Percentiles rank a stretch among this genome's conserved stretches.
These are phyloP conservation scores for Homarus gammarus DNA, from an alignment of 2,888 invertebrate species.

Conservation along the genomic window DNA sequence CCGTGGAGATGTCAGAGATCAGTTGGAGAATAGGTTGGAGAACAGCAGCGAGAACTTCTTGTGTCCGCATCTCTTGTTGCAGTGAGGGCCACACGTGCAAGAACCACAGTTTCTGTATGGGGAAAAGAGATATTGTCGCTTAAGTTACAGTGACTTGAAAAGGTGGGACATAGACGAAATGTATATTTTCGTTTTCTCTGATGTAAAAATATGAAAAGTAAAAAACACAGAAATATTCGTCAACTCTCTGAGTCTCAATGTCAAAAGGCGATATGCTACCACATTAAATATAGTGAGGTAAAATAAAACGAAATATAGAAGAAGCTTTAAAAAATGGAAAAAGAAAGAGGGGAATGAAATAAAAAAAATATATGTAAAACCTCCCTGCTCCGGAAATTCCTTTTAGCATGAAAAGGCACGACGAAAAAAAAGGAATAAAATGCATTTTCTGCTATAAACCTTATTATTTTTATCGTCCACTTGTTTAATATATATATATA, in stretches of 20 bases:
- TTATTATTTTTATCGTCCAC: not conserved
- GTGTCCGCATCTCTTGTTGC: constrained; percentile 89
- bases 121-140: not conserved
- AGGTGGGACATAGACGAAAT: not conserved
- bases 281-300: not conserved
- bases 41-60: constrained; percentile 92
- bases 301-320: not conserved
- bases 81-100: constrained; percentile 95
- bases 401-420: not conserved
- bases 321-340: not conserved
- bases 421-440: not conserved
- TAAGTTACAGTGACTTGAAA: not conserved
- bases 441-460: too few species aligned
- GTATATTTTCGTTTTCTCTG: too few species aligned
- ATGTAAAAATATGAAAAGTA: too few species aligned
- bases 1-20: constrained; percentile 87
- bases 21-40: constrained; percentile 90
- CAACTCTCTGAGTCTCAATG: too few species aligned
- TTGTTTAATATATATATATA: constrained; percentile 6
- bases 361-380: not conserved
- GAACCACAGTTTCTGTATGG: constrained; percentile 93
- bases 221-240: too few species aligned
- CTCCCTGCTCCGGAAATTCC: not conserved
- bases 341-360: not conserved
- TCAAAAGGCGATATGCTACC: too few species aligned